These are phyloP conservation scores for Helobdella robusta DNA, from an alignment of 2,888 invertebrate genomes.

Conservation along the genomic window DNA sequence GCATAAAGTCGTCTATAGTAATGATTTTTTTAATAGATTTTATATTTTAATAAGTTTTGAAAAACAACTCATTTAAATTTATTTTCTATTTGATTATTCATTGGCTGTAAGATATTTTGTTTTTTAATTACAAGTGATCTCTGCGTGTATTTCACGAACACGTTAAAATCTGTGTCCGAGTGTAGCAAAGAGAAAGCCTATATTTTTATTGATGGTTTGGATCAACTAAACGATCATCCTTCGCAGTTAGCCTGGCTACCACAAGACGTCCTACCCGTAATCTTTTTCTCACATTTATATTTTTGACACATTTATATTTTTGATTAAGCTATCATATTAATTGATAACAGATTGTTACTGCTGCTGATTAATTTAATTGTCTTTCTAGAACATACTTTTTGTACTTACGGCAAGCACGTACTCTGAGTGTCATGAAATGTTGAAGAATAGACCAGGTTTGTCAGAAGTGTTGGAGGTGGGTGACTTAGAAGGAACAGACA, in stretches of 20 bases:
- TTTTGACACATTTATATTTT: too few relatives aligned
- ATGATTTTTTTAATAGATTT: too few relatives aligned
- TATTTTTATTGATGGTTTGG: conserved; percentile 48
- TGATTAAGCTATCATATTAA: too few relatives aligned
- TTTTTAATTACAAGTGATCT: background rate
- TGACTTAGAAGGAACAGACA: conserved; percentile 44
- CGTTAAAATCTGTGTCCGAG: background rate
- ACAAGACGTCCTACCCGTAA: conserved; percentile 43
- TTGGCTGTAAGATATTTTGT: too few relatives aligned
- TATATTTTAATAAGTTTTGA: too few relatives aligned
- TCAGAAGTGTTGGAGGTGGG: conserved; percentile 23
- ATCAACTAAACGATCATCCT: conserved; percentile 43
- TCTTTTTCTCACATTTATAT: too few relatives aligned
- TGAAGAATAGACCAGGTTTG: conserved; percentile 28
- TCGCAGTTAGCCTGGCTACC: conserved; percentile 47
- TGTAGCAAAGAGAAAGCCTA: too few relatives aligned
- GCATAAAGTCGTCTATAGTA: too few relatives aligned
- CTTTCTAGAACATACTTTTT: conserved; percentile 46
- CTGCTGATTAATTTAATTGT: too few relatives aligned
- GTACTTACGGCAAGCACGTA: conserved; percentile 42
- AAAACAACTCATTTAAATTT: too few relatives aligned
- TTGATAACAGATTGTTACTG: too few relatives aligned
- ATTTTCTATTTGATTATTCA: too few relatives aligned
- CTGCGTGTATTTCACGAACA: background rate
- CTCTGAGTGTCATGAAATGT: conserved; percentile 38